Conservation (phyloP, 2,797 vertebrate genomes). For the Takifugu rubripes region DNA sequence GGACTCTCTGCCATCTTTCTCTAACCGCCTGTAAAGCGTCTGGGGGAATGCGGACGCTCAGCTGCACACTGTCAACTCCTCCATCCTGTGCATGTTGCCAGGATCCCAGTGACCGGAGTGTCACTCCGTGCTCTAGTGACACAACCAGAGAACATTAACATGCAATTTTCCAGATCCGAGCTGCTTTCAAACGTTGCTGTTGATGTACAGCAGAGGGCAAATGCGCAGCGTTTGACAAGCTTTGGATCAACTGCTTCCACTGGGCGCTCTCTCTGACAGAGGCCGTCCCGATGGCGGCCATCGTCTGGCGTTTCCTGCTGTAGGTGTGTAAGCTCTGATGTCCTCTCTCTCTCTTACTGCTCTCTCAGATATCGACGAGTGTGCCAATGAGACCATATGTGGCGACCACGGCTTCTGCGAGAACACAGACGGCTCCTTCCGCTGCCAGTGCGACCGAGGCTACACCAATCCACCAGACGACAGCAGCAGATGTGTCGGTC, state of each 20-base stretch:
- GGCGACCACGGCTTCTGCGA: constrained; percentile 73
- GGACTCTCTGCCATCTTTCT: constrained; percentile 24
- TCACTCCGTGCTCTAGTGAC: constrained; percentile 37
- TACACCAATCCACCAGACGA: constrained; percentile 66
- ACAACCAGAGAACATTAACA: constrained; percentile 13
- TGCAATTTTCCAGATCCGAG: constrained; percentile 40
- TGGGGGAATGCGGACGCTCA: constrained; percentile 24
- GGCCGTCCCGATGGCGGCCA: no score
- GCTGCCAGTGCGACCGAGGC: constrained; percentile 72
- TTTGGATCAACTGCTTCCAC: constrained; percentile 31
- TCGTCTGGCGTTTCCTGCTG: no score
- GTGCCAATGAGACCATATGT: constrained; percentile 73
- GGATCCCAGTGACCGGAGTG: constrained; percentile 24
- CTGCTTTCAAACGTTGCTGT: not conserved
- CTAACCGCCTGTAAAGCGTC: constrained; percentile 27
- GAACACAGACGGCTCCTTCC: constrained; percentile 75
- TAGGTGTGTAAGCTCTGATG: no score
- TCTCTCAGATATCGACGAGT: constrained; percentile 71
- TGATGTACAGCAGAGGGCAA: not conserved
- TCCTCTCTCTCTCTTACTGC: constrained; percentile 6
- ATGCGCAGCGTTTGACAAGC: constrained; percentile 39
- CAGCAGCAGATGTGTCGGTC: constrained; percentile 67
- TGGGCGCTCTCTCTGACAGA: constrained; percentile 24
- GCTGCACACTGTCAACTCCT: constrained; percentile 20
- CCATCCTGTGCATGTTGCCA: constrained; percentile 22